Percentiles rank a stretch among this genome's conserved stretches.
phyloP scores from a whole-genome alignment of 2,113 vertebrate genomes.

The Polypterus senegalus region DNA sequence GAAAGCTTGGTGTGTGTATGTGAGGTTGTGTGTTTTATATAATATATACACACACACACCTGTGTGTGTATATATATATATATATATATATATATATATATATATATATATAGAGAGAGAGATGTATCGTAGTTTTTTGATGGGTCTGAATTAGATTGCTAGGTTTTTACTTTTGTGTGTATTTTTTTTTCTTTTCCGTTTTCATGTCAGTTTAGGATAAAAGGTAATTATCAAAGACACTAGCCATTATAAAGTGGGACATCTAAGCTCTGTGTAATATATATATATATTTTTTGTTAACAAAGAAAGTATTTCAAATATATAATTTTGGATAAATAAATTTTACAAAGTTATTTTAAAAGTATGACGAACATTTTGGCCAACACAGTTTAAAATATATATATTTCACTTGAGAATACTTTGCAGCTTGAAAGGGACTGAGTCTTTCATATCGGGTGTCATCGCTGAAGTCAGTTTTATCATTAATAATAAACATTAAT shows the following conservation, averaged over 20 bases:
- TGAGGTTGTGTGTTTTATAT: too few species aligned
- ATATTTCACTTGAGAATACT: background rate
- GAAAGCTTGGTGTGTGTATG: conserved; percentile 1
- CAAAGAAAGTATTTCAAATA: conserved; percentile 46
- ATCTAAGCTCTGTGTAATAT: conserved; percentile 33
- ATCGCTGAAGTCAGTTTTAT: conserved; percentile 18
- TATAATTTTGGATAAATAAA: conserved; percentile 22
- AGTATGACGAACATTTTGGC: conserved; percentile 21
- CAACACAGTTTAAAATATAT: conserved; percentile 11
- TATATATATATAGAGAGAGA: conserved; percentile 22
- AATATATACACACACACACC: background rate
- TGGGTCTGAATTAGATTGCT: conserved; percentile 32
- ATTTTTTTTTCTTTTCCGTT: conserved; percentile 23
- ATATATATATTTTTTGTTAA: conserved; percentile 31
- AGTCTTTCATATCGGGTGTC: too few species aligned
- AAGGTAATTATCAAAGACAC: conserved; percentile 15
- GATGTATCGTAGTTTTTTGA: conserved; percentile 22
- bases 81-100: conserved; percentile 3
- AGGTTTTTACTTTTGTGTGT: conserved; percentile 27
- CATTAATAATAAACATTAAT: conserved; percentile 26
- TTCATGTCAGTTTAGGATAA: conserved; percentile 32
- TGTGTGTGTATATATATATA: background rate
- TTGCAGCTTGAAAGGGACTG: conserved; percentile 21
- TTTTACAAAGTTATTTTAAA: conserved; percentile 23
- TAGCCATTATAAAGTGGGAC: conserved; percentile 27